phyloP scores from a whole-genome alignment of 2,888 invertebrate species.

The Lochmaea capreae region DNA sequence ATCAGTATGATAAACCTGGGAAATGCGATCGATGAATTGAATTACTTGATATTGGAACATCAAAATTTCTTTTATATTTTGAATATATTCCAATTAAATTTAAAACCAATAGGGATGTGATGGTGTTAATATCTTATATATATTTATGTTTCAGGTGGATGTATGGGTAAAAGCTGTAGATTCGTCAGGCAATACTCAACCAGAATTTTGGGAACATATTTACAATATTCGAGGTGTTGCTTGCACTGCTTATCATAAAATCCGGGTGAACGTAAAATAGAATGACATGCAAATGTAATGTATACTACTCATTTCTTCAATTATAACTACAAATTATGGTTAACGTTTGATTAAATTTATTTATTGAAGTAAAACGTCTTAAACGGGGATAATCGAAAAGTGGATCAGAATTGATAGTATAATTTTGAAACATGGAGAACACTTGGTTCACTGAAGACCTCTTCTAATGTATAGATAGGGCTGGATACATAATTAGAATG shows the following conservation, averaged over 20 bases:
- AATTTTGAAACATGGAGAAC: no score
- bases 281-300: not conserved
- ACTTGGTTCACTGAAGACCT: no score
- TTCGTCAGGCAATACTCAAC: constrained; percentile 92
- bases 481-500: no score
- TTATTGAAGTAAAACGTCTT: not conserved
- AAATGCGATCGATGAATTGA: no score
- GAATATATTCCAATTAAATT: no score
- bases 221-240: constrained; percentile 97
- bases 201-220: constrained; percentile 89
- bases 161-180: constrained; percentile 93
- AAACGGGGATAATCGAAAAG: not conserved
- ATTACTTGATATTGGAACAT: no score
- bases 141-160: constrained; percentile 69
- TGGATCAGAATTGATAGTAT: no score
- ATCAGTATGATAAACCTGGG: no score
- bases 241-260: constrained; percentile 93
- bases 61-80: no score
- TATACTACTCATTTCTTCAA: not conserved
- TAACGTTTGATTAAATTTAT: not conserved
- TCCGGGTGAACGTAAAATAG: constrained; percentile 60
- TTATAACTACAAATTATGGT: not conserved
- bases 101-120: no score
- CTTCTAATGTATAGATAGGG: no score
- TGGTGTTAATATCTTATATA: not conserved